A percentile compares a stretch with the other conserved stretches of the same genome.
phyloP scores from a whole-genome alignment of 2,113 vertebrate genomes.

The Fukomys damarensis region DNA sequence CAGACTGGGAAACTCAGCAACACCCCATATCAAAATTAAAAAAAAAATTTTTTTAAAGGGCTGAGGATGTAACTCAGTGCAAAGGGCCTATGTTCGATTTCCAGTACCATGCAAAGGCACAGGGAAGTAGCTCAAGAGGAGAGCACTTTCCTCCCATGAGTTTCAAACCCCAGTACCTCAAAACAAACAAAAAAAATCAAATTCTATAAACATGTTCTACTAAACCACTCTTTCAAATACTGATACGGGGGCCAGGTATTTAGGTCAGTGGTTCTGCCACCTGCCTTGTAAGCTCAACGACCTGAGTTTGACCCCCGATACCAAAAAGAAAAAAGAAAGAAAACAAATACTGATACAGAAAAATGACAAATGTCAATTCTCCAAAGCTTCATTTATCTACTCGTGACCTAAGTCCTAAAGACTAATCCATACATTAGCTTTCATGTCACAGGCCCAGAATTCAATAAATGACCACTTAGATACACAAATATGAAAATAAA shows the following conservation, averaged over 20 bases:
- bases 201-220: neutral
- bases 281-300: no score
- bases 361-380: neutral
- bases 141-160: neutral
- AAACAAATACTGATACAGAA: neutral
- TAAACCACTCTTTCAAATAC: neutral
- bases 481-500: neutral
- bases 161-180: neutral
- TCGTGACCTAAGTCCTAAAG: neutral
- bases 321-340: no score
- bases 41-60: neutral
- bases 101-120: neutral
- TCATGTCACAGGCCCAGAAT: neutral
- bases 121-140: neutral
- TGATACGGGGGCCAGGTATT: no score
- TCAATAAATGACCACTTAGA: neutral
- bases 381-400: neutral
- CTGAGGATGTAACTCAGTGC: neutral
- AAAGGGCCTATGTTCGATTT: neutral
- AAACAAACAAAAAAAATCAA: slow-evolving; percentile 15
- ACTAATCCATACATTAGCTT: neutral
- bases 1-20: neutral
- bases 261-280: no score
- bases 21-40: neutral
- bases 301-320: no score